Evolutionary conservation across 2,113 vertebrate species (phyloP).

Genomic region (Paramormyrops kingsleyae): DNA sequence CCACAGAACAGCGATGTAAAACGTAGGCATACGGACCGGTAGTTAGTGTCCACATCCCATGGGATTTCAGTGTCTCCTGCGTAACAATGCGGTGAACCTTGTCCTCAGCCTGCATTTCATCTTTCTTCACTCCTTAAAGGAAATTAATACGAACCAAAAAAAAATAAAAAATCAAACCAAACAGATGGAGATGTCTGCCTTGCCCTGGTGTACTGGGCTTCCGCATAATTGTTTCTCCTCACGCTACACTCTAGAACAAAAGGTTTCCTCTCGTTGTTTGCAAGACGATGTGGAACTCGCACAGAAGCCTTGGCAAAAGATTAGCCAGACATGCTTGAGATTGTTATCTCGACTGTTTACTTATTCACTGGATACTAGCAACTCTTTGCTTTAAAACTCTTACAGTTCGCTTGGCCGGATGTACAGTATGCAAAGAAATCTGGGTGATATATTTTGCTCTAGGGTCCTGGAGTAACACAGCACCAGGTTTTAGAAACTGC

Average conservation of each 20-base stretch:
- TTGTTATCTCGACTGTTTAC: background rate
- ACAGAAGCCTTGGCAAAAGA: background rate
- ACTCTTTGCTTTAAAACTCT: background rate
- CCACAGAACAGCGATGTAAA: background rate
- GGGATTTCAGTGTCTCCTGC: background rate
- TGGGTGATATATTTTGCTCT: background rate
- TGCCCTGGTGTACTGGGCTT: background rate
- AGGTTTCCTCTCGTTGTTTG: background rate
- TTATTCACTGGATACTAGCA: background rate
- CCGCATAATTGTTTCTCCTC: constrained; percentile 7
- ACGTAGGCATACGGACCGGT: background rate
- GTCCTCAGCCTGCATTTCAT: background rate
- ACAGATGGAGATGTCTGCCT: background rate
- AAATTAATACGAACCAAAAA: background rate
- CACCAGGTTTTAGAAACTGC: background rate
- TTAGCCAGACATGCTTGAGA: background rate
- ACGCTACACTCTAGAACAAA: background rate
- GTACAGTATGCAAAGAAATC: background rate
- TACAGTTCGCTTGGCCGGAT: background rate
- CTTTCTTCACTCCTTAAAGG: background rate
- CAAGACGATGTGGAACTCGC: background rate
- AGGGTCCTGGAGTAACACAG: background rate
- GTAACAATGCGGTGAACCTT: background rate
- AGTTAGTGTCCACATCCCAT: background rate
- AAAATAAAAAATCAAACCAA: background rate